A percentile compares a stretch with the other conserved stretches of the same genome.
These are phyloP conservation scores for Gasterosteus nipponicus DNA, from an alignment of 2,113 vertebrate genomes.

Conservation along the genomic window DNA sequence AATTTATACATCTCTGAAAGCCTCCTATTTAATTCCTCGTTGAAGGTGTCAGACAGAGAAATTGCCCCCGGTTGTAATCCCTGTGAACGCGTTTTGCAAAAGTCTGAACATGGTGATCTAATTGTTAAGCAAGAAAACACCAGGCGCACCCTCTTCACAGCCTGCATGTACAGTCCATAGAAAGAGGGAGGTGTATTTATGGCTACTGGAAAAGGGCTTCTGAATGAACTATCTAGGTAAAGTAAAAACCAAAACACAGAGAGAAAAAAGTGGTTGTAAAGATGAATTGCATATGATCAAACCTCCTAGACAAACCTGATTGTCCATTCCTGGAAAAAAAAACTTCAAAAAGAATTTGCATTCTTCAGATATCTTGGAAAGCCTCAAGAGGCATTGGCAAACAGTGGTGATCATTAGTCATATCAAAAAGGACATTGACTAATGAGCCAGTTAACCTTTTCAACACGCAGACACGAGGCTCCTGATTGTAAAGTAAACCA, in stretches of 20 bases:
- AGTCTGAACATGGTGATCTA: conserved; percentile 54
- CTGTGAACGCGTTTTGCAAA: conserved; percentile 65
- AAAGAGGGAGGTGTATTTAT: background rate
- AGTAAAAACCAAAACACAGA: background rate
- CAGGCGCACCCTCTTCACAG: conserved; percentile 17
- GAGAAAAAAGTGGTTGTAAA: background rate
- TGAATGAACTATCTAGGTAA: background rate
- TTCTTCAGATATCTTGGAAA: conserved; percentile 26
- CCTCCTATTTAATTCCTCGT: conserved; percentile 46
- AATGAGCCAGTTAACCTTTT: conserved; percentile 73
- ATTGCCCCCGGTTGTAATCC: conserved; percentile 39
- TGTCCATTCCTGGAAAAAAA: background rate
- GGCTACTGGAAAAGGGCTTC: background rate
- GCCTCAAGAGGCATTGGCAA: conserved; percentile 25
- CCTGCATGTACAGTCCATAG: conserved; percentile 20
- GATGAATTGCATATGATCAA: background rate
- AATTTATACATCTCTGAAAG: conserved; percentile 35
- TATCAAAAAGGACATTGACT: conserved; percentile 56
- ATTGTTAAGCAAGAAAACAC: conserved; percentile 60
- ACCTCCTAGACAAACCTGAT: background rate
- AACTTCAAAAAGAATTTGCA: conserved; percentile 19
- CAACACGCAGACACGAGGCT: conserved; percentile 42
- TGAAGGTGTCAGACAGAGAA: conserved; percentile 36
- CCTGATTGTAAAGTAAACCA: conserved; percentile 5
- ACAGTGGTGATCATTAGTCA: conserved; percentile 58